phyloP scores from a whole-genome alignment of 2,797 vertebrate genomes.

The Fistularia commersonii region DNA sequence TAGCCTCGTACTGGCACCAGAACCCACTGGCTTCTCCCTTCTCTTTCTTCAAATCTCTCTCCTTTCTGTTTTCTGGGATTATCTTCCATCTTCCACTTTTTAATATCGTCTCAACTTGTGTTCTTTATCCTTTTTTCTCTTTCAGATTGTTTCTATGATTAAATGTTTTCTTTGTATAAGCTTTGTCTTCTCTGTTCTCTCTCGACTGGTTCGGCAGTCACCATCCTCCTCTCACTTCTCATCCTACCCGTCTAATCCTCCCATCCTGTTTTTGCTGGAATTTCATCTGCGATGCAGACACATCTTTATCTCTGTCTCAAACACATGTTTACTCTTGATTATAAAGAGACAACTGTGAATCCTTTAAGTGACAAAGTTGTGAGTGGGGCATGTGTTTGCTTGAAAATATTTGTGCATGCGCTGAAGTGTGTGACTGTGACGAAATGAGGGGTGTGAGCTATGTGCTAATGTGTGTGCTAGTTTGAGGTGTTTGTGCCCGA shows the following conservation, averaged over 20 bases:
- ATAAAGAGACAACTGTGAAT: conserved; percentile 76
- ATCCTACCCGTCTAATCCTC: conserved; percentile 56
- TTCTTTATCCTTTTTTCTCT: conserved; percentile 49
- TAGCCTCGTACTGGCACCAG: conserved; percentile 71
- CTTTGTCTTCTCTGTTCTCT: conserved; percentile 54
- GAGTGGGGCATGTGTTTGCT: conserved; percentile 71
- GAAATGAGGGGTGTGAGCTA: conserved; percentile 56
- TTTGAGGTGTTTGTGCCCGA: conserved; percentile 67
- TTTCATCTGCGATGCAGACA: conserved; percentile 72
- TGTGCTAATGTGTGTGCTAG: conserved; percentile 62
- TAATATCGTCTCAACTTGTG: conserved; percentile 65
- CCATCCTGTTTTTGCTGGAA: conserved; percentile 72
- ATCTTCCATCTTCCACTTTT: conserved; percentile 62
- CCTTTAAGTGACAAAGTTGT: conserved; percentile 77
- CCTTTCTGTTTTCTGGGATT: conserved; percentile 65
- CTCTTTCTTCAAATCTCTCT: conserved; percentile 53
- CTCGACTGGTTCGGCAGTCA: conserved; percentile 47
- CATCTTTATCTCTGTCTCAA: conserved; percentile 75
- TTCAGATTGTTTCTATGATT: conserved; percentile 66
- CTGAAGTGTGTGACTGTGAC: conserved; percentile 65
- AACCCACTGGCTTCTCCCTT: conserved; percentile 31
- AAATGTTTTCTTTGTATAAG: conserved; percentile 64
- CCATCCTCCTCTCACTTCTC: conserved; percentile 49
- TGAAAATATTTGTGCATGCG: conserved; percentile 73
- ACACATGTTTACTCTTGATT: conserved; percentile 77